Evolutionary conservation across 2,888 invertebrate genomes (phyloP).

Genomic region (Prostheceraeus crozeri): DNA sequence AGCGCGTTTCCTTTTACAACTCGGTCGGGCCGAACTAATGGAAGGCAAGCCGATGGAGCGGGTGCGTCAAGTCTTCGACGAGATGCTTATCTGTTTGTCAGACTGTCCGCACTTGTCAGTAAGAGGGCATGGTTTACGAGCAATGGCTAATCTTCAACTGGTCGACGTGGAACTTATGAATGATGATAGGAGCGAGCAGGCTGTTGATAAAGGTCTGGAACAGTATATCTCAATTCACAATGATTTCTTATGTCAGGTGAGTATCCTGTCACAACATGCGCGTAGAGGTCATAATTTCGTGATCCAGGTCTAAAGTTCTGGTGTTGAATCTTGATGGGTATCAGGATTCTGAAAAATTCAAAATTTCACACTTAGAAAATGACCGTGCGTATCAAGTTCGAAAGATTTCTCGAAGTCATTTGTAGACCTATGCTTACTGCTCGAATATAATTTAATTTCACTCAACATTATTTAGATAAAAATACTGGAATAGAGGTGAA

Average conservation of each 20-base stretch:
- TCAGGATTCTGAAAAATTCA: too few relatives aligned
- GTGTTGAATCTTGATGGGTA: too few relatives aligned
- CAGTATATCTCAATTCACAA: neutral
- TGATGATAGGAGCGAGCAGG: neutral
- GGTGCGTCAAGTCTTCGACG: constrained; percentile 45
- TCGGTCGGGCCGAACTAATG: constrained; percentile 48
- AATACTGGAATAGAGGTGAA: too few relatives aligned
- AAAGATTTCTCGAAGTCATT: too few relatives aligned
- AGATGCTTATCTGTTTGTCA: neutral
- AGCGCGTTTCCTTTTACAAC: constrained; percentile 51
- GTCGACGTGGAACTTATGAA: neutral
- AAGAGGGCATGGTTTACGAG: neutral
- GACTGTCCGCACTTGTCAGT: neutral
- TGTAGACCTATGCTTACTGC: too few relatives aligned
- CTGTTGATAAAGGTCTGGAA: neutral
- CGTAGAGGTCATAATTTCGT: too few relatives aligned
- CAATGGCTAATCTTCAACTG: neutral
- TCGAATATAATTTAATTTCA: too few relatives aligned
- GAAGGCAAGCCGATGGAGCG: constrained; percentile 50
- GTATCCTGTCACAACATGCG: neutral
- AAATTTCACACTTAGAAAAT: too few relatives aligned
- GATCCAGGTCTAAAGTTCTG: too few relatives aligned
- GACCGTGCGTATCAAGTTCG: too few relatives aligned
- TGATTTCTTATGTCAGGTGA: neutral
- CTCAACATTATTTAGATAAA: too few relatives aligned